Base-by-base conservation (phyloP, 1,140 invertebrate species). In the Muscidifurax raptorellus region DNA sequence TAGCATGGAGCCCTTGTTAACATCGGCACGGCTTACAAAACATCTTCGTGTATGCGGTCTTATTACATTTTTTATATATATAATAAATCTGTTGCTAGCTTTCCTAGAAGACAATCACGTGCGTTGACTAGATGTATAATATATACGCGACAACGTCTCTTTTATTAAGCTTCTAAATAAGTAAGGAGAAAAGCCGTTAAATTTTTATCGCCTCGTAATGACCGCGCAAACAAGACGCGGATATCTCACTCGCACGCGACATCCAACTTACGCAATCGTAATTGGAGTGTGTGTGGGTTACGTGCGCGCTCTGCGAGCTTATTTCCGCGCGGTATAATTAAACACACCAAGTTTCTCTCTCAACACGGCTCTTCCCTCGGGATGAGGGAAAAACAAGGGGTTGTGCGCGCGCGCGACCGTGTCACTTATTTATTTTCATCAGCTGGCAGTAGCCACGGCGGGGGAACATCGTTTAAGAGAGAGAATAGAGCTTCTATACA, bases 361-460 rank as follows among this genome's bases (percentile, higher is more conserved):
- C 36, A 40, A 40, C 15, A n/a, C 22, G 52, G 6, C 22, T 59
- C 32, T 40, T 71, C 36, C 78, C 36, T 69, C 66, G 66, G 66
- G 30, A 40, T 12, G 4, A 64, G 25, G 25, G 15, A 47, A 80
- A 80, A 80, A 18, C 71, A 80, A 40, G 78, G 36, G 9, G 13
- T 80, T n/a, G n/a, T n/a, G n/a, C n/a, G n/a, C n/a, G n/a, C 25
- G 13, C 15, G 15, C 10, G 12, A 71, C 36, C 9, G 9, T 15
- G 66, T 36, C 66, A 69, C 64, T 80, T 69, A 80, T 66, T 80
- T 80, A 80, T 80, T 80, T 80, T 28, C 25, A 80, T 71, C n/a
- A 13, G 25, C 10, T 79, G n/a, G n/a, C 10, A 27, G 13, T 9
- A 69, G 28, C 66, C 66, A 2, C 72, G 36, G n/a, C n/a, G n/a